Evolutionary conservation across 2,113 vertebrate genomes (phyloP), one percentile per base, ranked within the genome.

Genomic region (Prochilodus magdalenae): DNA sequence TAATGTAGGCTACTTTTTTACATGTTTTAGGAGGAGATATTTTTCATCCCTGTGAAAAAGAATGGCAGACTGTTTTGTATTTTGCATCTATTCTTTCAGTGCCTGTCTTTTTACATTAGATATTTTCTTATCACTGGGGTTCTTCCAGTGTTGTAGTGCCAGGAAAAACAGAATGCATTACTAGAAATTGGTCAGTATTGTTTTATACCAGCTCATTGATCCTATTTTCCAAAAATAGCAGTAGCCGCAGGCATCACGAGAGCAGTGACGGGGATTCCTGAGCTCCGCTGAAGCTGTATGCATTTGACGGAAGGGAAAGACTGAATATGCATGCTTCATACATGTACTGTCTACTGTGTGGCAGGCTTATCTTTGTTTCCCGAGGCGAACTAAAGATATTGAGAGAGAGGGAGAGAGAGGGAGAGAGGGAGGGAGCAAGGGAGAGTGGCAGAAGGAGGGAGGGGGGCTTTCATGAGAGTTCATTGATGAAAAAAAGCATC

Each of bases 401-500:
- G 60, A 65, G 47, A 27, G 11, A 80, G 15, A 22, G 71, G 26
- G 10, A 36, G 0, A 73, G 2, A 47, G n/a, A 69, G 12, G 16
- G 5, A 29, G 55, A 72, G 36, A 26, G 70, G 0, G 44, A 79
- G 26, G 51, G 53, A 77, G 24, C 24, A 63, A 33, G 20, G 11
- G 66, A n/a, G 33, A 69, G 18, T 36, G 33, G 36, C 36, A 44
- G 66, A 12, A 44, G 44, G 59, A 62, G 65, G 57, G 59, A 74
- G 59, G 53, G 77, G 72, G 29, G 53, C 76, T 57, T 78, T 57
- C 26, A 74, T 66, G 60, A 80, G 76, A 75, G 59, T 76, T 83
- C 81, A 86, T 86, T 86, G 82, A 82, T 82, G 75, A 82, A 76
- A 76, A 49, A 73, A 69, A 75, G 36, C 36, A 20, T 15, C 76